phyloP scores from a whole-genome alignment of 2,888 invertebrate genomes.

The Andrena chrysosceles region DNA sequence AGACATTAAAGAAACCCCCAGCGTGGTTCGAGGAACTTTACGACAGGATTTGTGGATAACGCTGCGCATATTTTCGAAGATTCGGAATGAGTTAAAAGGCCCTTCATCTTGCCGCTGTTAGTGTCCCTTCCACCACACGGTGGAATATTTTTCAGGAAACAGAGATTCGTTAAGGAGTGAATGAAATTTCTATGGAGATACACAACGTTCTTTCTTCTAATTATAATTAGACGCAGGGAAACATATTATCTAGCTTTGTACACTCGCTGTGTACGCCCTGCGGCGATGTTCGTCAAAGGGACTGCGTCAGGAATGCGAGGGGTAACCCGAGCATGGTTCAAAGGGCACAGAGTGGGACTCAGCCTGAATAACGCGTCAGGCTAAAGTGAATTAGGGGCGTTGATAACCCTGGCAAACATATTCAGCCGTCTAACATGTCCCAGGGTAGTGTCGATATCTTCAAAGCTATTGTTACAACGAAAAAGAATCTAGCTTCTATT shows the following conservation, averaged over 20 bases:
- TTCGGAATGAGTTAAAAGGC: conserved; percentile 14
- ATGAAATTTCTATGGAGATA: neutral
- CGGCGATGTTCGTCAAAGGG: conserved; percentile 35
- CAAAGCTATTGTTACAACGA: neutral
- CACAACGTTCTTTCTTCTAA: conserved; percentile 1
- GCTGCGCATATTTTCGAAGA: conserved; percentile 29
- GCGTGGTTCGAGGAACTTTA: conserved; percentile 9
- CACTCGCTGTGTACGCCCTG: neutral
- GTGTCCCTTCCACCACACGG: neutral
- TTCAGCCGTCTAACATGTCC: conserved; percentile 64
- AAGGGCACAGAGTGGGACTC: neutral
- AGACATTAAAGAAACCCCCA: conserved; percentile 18
- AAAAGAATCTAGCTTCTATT: neutral
- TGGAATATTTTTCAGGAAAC: neutral
- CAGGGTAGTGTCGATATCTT: conserved; percentile 14
- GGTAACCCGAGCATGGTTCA: neutral
- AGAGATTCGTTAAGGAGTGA: neutral
- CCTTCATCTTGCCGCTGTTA: neutral
- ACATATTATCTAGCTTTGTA: conserved; percentile 4
- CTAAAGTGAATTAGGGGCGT: conserved; percentile 74
- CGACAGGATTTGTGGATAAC: conserved; percentile 38
- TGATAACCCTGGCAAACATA: conserved; percentile 76
- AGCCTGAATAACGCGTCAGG: conserved; percentile 72
- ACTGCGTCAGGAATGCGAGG: conserved; percentile 3
- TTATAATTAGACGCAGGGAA: conserved; percentile 1